Percentiles rank a stretch among this genome's conserved stretches.
These are phyloP conservation scores for Chamaea fasciata DNA, from an alignment of 2,113 vertebrate species.

Conservation along the genomic window DNA sequence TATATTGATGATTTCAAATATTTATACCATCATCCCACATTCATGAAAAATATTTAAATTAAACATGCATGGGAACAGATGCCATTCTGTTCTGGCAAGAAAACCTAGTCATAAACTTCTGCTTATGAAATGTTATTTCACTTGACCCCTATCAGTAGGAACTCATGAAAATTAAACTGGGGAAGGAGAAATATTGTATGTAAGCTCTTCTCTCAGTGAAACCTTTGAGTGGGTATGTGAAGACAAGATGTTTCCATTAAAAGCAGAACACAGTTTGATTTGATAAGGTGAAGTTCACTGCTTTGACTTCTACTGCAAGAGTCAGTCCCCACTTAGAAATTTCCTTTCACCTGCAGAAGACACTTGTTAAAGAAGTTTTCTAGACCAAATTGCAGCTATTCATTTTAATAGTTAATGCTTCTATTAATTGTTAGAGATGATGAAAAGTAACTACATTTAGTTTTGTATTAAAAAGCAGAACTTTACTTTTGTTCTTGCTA, in stretches of 20 bases:
- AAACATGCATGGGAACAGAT: slow-evolving; percentile 70
- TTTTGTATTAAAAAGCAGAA: background rate
- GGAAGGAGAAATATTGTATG: slow-evolving; percentile 31
- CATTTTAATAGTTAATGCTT: background rate
- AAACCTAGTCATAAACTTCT: slow-evolving; percentile 66
- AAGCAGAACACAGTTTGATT: background rate
- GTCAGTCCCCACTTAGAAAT: background rate
- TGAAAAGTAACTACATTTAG: background rate
- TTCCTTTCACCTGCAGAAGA: background rate
- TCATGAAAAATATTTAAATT: slow-evolving; percentile 70
- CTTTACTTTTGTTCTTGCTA: background rate
- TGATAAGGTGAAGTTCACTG: background rate
- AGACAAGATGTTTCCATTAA: slow-evolving; percentile 30
- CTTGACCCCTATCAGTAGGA: slow-evolving; percentile 57
- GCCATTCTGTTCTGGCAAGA: slow-evolving; percentile 64
- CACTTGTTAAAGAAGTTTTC: background rate
- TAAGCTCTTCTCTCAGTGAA: slow-evolving; percentile 29
- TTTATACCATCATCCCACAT: slow-evolving; percentile 70
- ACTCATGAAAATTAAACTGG: slow-evolving; percentile 60
- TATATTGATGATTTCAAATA: slow-evolving; percentile 73
- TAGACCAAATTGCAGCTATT: background rate
- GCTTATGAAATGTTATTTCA: slow-evolving; percentile 61
- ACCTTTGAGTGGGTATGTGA: slow-evolving; percentile 35
- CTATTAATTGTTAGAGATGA: background rate
- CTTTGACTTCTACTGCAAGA: background rate